Conservation (phyloP, 2,113 vertebrate species). For the Solea senegalensis region DNA sequence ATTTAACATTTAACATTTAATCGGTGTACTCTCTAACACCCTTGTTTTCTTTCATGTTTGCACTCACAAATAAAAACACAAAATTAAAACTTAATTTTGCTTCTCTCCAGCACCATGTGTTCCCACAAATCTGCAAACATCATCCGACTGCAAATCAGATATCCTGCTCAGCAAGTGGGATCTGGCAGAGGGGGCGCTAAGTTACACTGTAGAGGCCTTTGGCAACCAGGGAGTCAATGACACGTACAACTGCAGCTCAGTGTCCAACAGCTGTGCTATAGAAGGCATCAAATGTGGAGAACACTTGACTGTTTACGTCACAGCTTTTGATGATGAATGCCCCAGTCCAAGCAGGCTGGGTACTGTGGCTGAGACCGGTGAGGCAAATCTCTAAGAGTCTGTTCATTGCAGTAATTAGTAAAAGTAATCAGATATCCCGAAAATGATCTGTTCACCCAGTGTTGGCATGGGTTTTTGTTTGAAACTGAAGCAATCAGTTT, state of each 20-base stretch:
- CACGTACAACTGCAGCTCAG: constrained; percentile 78
- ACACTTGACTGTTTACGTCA: constrained; percentile 74
- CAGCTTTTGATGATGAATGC: constrained; percentile 77
- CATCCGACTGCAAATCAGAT: constrained; percentile 61
- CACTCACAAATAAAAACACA: no score
- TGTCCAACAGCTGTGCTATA: constrained; percentile 78
- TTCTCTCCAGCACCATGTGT: constrained; percentile 79
- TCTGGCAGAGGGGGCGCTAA: constrained; percentile 67
- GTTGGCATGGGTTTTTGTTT: not conserved
- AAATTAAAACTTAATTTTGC: not conserved
- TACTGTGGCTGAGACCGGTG: constrained; percentile 75
- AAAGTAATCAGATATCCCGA: not conserved
- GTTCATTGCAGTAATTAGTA: not conserved
- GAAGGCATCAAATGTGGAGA: constrained; percentile 76
- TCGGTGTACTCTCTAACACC: no score
- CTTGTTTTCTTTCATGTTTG: no score
- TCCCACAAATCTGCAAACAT: constrained; percentile 70
- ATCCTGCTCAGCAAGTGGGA: constrained; percentile 78
- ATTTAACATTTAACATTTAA: no score
- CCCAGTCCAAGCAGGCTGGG: constrained; percentile 64
- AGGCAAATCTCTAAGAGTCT: constrained; percentile 11
- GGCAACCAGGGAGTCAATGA: constrained; percentile 65
- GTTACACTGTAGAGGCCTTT: constrained; percentile 72
- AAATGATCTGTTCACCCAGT: not conserved
- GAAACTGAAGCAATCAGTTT: no score